Evolutionary conservation across 2,888 invertebrate genomes (phyloP).

Genomic region (Theodoxus fluviatilis): DNA sequence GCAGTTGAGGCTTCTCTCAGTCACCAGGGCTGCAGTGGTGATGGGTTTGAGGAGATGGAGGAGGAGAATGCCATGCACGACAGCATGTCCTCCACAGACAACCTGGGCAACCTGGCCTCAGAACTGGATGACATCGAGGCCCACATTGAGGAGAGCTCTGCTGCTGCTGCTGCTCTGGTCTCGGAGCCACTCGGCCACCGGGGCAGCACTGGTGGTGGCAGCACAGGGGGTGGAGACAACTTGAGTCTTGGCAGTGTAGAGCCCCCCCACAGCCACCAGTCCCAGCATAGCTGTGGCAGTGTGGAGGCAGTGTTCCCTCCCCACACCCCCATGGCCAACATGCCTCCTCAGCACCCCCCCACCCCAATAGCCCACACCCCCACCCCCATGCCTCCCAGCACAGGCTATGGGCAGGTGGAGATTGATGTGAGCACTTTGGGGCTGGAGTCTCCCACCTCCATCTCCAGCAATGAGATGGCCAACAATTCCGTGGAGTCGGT

Average conservation of each 20-base stretch:
- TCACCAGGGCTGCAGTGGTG: conserved; percentile 32
- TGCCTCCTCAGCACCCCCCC: conserved; percentile 29
- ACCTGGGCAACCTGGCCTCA: conserved; percentile 43
- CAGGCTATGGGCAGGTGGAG: conserved; percentile 70
- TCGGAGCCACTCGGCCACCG: conserved; percentile 40
- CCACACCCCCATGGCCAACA: conserved; percentile 37
- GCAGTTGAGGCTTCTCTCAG: conserved; percentile 37
- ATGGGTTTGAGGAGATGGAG: conserved; percentile 6
- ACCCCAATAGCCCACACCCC: conserved; percentile 34
- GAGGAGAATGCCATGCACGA: conserved; percentile 42
- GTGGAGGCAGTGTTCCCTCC: conserved; percentile 39
- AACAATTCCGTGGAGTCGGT: conserved; percentile 71
- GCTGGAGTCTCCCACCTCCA: conserved; percentile 86
- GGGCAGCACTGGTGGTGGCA: conserved; percentile 34
- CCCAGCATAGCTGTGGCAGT: conserved; percentile 32
- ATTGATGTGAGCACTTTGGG: conserved; percentile 84
- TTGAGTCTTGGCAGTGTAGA: conserved; percentile 39
- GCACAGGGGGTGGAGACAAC: conserved; percentile 32
- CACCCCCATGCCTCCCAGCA: conserved; percentile 36
- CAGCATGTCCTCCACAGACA: conserved; percentile 39
- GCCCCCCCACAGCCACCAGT: conserved; percentile 35
- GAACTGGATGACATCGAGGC: conserved; percentile 48
- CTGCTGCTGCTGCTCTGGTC: conserved; percentile 36
- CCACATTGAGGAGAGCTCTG: conserved; percentile 45
- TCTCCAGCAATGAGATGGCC: conserved; percentile 80